Conservation (phyloP, 2,888 invertebrate species). For the Orthosia cruda region DNA sequence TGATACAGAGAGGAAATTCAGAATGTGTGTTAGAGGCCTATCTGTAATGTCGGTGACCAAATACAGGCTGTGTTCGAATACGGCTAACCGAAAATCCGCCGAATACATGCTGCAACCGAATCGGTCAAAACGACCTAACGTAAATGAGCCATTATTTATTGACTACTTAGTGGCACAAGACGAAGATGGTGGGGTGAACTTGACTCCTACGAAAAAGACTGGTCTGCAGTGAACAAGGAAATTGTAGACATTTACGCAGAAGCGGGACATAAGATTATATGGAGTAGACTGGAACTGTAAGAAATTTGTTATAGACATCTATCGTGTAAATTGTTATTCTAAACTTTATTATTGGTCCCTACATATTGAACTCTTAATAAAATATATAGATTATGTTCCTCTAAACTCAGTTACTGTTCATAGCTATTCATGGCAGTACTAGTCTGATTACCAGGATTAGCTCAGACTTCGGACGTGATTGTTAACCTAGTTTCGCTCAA, state of each 20-base stretch:
- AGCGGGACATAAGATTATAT: not conserved
- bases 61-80: too few species aligned
- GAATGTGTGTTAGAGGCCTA: too few species aligned
- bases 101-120: too few species aligned
- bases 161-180: not conserved
- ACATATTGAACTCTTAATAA: not conserved
- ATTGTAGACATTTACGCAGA: not conserved
- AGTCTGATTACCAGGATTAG: slow-evolving; percentile 40
- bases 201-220: too few species aligned
- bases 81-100: too few species aligned
- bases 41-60: too few species aligned
- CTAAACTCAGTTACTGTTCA: slow-evolving; percentile 17
- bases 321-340: not conserved
- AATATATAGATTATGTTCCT: slow-evolving; percentile 11
- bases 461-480: slow-evolving; percentile 29
- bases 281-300: too few species aligned
- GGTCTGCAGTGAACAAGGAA: not conserved
- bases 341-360: not conserved
- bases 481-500: slow-evolving; percentile 49
- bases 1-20: too few species aligned
- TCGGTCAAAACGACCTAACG: too few species aligned
- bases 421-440: slow-evolving; percentile 20
- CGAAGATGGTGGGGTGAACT: not conserved
- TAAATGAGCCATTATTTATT: not conserved
- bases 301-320: not conserved